phyloP scores from a whole-genome alignment of 2,113 vertebrate genomes.

The Montifringilla adamsi region DNA sequence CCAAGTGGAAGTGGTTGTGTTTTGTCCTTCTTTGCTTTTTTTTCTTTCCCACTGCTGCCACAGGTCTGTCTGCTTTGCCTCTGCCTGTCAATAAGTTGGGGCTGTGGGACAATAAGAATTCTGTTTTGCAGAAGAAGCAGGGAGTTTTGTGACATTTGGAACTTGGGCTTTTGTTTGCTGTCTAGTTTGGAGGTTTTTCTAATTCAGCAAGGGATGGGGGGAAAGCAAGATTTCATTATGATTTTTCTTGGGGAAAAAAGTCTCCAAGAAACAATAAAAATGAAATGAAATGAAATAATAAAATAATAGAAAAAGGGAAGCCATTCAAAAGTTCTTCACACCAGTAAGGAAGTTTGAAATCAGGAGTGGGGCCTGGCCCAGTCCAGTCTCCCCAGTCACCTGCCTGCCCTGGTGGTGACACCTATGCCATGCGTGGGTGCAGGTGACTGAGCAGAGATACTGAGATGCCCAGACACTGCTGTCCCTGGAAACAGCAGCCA shows the following conservation, averaged over 20 bases:
- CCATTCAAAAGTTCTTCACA: background rate
- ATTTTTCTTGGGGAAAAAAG: background rate
- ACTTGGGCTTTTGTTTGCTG: background rate
- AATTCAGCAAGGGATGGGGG: background rate
- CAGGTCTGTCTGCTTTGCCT: conserved; percentile 44
- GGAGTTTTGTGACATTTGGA: conserved; percentile 18
- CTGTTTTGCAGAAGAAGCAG: background rate
- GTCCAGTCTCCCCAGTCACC: background rate
- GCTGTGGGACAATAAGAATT: conserved; percentile 24
- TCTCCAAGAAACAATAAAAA: background rate
- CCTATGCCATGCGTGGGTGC: rapidly evolving
- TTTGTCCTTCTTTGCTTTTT: background rate
- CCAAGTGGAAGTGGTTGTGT: background rate
- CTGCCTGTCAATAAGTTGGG: conserved; percentile 22
- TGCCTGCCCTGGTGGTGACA: background rate
- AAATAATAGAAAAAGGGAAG: background rate
- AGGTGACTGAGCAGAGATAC: background rate
- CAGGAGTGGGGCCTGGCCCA: background rate
- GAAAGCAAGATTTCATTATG: background rate
- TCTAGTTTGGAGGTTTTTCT: background rate
- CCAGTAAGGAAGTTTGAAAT: background rate
- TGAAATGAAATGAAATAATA: background rate
- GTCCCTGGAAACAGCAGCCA: background rate
- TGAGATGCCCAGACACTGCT: background rate
- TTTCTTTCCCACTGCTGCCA: background rate